phyloP scores from a whole-genome alignment of 2,797 vertebrate species.

The Hozukius guyotensis region DNA sequence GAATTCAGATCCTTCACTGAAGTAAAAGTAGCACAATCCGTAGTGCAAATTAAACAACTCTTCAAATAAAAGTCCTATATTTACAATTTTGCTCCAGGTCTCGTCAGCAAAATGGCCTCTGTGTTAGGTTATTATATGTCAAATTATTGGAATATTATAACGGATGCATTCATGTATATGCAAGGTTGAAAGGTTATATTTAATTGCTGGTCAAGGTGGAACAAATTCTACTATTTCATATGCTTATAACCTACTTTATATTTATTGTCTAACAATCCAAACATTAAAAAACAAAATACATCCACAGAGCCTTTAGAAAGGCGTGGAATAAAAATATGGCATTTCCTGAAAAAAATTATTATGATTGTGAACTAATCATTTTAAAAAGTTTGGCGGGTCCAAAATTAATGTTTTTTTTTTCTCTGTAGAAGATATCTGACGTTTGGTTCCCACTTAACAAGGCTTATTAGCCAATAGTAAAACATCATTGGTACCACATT shows the following conservation, averaged over 20 bases:
- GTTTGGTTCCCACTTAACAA: no score
- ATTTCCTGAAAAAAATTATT: no score
- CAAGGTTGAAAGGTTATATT: neutral
- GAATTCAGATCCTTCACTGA: neutral
- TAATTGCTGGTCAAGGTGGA: neutral
- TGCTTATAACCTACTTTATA: neutral
- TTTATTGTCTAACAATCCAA: neutral
- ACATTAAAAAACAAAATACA: no score
- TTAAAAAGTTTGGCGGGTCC: no score
- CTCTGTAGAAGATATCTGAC: no score
- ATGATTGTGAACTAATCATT: no score
- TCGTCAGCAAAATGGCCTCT: neutral
- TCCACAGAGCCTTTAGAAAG: no score
- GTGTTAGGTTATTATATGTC: neutral
- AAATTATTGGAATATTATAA: neutral
- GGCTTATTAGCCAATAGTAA: no score
- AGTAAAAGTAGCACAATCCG: no score
- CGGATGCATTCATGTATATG: neutral
- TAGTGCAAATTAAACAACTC: neutral
- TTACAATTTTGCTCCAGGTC: neutral
- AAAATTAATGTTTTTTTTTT: no score
- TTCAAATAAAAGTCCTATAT: neutral
- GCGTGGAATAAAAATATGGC: no score
- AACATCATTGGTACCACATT: no score
- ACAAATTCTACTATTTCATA: neutral